Evolutionary conservation across 2,888 invertebrate species (phyloP).

Genomic region (Ectemnius cavifrons): DNA sequence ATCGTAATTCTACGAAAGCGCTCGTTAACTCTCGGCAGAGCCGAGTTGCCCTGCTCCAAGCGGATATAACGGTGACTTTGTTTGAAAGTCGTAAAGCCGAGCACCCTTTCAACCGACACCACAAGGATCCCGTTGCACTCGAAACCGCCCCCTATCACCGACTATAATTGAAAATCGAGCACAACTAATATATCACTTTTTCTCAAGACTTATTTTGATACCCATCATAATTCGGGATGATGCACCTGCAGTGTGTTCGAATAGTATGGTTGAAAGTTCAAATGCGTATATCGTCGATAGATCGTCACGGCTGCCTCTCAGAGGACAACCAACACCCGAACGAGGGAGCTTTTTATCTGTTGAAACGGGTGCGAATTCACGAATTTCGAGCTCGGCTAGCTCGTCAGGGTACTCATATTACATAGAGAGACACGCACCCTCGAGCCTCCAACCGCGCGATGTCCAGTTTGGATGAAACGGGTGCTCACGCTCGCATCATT

Average conservation of each 20-base stretch:
- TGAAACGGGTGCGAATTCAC: slow-evolving; percentile 18
- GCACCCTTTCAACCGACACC: slow-evolving; percentile 13
- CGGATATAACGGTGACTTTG: slow-evolving; percentile 36
- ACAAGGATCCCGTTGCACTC: slow-evolving; percentile 13
- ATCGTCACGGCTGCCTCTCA: too few species aligned
- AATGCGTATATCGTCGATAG: too few species aligned
- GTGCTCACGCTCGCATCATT: slow-evolving; percentile 24
- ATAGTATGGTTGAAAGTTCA: too few species aligned
- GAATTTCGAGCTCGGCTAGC: slow-evolving; percentile 53
- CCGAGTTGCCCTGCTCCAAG: slow-evolving; percentile 15
- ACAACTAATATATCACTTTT: background rate
- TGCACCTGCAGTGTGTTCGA: too few species aligned
- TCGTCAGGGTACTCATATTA: slow-evolving; percentile 58
- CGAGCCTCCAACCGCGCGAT: slow-evolving; percentile 30
- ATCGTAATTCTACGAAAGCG: slow-evolving; percentile 38
- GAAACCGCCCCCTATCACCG: too few species aligned
- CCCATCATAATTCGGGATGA: too few species aligned
- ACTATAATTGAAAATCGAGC: background rate
- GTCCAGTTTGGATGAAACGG: slow-evolving; percentile 38
- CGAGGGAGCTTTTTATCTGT: slow-evolving; percentile 22
- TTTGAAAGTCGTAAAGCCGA: slow-evolving; percentile 29
- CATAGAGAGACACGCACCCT: slow-evolving; percentile 56
- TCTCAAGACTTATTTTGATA: background rate
- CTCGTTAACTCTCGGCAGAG: slow-evolving; percentile 35
- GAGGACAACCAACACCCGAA: slow-evolving; percentile 7